Conservation (phyloP, 2,797 vertebrate species). For the Enteromius fasciolatus region DNA sequence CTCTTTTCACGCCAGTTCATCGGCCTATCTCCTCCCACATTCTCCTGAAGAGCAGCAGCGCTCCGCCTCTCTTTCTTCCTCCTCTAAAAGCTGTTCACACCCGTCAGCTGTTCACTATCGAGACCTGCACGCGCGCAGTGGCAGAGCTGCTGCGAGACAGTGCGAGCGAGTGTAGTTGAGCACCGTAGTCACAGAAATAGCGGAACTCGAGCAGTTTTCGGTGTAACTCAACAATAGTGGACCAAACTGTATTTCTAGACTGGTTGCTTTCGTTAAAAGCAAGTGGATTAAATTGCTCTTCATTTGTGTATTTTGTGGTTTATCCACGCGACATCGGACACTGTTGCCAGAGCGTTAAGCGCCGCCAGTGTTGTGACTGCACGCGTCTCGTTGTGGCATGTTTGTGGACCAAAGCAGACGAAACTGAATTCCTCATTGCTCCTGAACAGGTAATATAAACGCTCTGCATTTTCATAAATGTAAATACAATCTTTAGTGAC, state of each 20-base stretch:
- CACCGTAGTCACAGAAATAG: neutral
- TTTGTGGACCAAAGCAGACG: constrained; percentile 26
- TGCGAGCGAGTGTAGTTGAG: neutral
- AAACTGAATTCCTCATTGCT: constrained; percentile 49
- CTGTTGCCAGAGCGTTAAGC: constrained; percentile 22
- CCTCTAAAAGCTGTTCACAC: constrained; percentile 71
- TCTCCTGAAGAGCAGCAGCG: constrained; percentile 6
- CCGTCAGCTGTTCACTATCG: constrained; percentile 64
- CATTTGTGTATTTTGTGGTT: constrained; percentile 27
- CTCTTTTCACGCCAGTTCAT: neutral
- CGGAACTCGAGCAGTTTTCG: neutral
- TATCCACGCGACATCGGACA: constrained; percentile 31
- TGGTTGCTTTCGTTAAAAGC: neutral
- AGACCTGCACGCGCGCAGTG: constrained; percentile 16
- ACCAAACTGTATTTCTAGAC: neutral
- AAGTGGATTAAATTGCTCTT: neutral
- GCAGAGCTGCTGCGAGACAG: neutral
- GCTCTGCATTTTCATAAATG: neutral
- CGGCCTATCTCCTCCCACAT: constrained; percentile 29
- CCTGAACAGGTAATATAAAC: constrained; percentile 39
- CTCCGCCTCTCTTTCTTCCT: constrained; percentile 57
- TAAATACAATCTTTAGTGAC: neutral
- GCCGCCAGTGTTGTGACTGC: constrained; percentile 13
- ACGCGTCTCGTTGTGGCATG: constrained; percentile 36
- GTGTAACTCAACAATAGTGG: neutral